Evolutionary conservation across 2,797 vertebrate species (phyloP).

Genomic region (Erethizon dorsatum): DNA sequence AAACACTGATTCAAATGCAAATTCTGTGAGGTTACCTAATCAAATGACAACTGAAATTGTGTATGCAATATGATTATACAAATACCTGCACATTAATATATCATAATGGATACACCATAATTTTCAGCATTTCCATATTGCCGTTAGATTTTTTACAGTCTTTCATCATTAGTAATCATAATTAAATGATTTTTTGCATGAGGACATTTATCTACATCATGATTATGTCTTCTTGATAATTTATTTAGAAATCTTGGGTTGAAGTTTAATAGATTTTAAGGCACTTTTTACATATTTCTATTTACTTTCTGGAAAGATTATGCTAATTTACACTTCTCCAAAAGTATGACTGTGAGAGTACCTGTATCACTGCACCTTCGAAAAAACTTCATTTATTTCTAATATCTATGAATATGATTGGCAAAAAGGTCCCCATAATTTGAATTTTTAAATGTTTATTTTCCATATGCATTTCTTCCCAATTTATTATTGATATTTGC

Average conservation of each 20-base stretch:
- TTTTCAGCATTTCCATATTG: neutral
- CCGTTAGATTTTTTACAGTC: neutral
- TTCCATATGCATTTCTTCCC: neutral
- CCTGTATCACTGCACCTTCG: slow-evolving; percentile 2
- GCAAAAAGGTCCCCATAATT: neutral
- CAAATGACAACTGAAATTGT: neutral
- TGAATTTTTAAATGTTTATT: slow-evolving; percentile 51
- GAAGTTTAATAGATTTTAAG: slow-evolving; percentile 38
- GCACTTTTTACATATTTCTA: neutral
- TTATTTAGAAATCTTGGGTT: neutral
- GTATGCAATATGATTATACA: neutral
- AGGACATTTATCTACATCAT: neutral
- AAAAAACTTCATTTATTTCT: slow-evolving; percentile 39
- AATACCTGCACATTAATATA: neutral
- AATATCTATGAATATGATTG: neutral
- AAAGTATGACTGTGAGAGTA: neutral
- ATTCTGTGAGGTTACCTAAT: neutral
- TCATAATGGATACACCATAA: neutral
- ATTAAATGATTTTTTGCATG: slow-evolving; percentile 10
- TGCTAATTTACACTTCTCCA: neutral
- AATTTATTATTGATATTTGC: neutral
- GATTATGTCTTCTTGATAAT: slow-evolving; percentile 25
- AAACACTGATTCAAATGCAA: slow-evolving; percentile 4
- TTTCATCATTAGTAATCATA: neutral
- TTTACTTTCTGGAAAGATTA: slow-evolving; percentile 31